phyloP scores from a whole-genome alignment of 2,113 vertebrate species.

The Elephas maximus region DNA sequence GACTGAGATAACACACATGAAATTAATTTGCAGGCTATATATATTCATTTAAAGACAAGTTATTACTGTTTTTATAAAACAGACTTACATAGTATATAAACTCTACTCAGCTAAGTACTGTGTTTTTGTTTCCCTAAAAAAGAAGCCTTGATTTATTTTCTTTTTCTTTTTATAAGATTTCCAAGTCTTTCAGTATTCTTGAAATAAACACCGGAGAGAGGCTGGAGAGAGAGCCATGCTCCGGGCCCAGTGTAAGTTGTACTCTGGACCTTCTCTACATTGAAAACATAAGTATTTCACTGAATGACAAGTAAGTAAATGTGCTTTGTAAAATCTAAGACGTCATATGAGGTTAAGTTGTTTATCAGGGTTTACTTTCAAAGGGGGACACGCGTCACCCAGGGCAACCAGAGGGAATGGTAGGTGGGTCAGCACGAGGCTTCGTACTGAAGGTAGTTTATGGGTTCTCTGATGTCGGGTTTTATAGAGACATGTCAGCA shows the following conservation, averaged over 20 bases:
- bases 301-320: not conserved
- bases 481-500: not conserved
- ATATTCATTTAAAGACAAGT: not conserved
- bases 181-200: not conserved
- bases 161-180: not conserved
- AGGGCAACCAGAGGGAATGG: not conserved
- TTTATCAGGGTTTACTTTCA: not conserved
- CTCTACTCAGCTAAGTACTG: not conserved
- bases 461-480: not conserved
- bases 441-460: not conserved
- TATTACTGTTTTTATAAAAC: not conserved
- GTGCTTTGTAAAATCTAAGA: constrained; percentile 4
- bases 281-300: constrained; percentile 35
- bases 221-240: not conserved
- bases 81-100: too few species aligned
- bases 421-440: not conserved
- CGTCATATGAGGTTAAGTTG: not conserved
- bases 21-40: not conserved
- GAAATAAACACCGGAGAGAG: constrained; percentile 12
- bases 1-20: not conserved
- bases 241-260: not conserved
- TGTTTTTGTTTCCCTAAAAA: not conserved
- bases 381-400: not conserved
- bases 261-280: not conserved
- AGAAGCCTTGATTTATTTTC: not conserved